Evolutionary conservation across 2,113 vertebrate genomes (phyloP).

Genomic region (Varanus komodoensis): DNA sequence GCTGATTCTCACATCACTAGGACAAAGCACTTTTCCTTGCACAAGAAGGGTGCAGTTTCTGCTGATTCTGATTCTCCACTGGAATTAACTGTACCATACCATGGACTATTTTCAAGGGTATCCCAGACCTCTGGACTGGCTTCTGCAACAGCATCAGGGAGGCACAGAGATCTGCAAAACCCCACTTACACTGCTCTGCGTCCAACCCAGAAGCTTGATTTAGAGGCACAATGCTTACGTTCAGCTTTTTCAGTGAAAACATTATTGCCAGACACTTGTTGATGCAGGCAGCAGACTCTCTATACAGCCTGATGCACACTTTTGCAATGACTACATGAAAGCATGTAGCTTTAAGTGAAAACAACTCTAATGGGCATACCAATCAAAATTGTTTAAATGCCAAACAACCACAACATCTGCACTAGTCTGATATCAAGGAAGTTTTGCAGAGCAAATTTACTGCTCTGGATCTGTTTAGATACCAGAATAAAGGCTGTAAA

Average conservation of each 20-base stretch:
- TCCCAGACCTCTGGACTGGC: neutral
- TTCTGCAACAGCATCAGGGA: neutral
- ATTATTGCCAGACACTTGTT: neutral
- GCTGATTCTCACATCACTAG: too few relatives aligned
- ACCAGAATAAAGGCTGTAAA: too few relatives aligned
- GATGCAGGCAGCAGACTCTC: neutral
- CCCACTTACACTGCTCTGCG: neutral
- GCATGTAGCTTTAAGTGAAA: neutral
- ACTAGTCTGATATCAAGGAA: constrained; percentile 11
- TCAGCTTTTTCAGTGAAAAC: neutral
- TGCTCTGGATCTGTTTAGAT: neutral
- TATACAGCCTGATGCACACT: neutral
- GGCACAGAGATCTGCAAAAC: neutral
- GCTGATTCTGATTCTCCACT: neutral
- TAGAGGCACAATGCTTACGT: neutral
- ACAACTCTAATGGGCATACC: neutral
- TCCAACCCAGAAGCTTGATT: neutral
- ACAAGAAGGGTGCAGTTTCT: neutral
- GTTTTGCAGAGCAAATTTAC: neutral
- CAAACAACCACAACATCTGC: neutral
- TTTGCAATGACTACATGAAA: neutral
- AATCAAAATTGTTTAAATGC: constrained; percentile 14
- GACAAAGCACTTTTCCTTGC: too few relatives aligned
- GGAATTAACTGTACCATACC: neutral
- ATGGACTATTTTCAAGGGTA: neutral